Base-by-base conservation (phyloP, 2,113 vertebrate species). In the Tragelaphus imberbis region DNA sequence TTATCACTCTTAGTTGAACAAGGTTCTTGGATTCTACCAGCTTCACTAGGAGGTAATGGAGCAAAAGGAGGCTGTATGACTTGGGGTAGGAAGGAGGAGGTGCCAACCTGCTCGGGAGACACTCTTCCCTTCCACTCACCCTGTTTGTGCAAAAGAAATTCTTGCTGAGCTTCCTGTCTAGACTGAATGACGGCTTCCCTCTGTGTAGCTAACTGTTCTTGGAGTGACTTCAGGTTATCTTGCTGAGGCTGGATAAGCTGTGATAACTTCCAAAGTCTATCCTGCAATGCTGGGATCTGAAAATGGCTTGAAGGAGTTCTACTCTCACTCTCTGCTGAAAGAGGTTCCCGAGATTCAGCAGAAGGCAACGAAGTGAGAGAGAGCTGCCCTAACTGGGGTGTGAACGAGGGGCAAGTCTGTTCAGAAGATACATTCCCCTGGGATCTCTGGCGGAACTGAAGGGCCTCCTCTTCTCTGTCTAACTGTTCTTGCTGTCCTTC, bases 191-290 rank as follows among this genome's bases (percentile, higher is more conserved):
- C 88, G 65, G 98, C 97, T 97, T 99, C 98, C 89, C 99, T 98
- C 27, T 98, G 98, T 44, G 79, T 84, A 94, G 98, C 98, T n/a
- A 99, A 82, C 33, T 96, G 98, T 40, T 98, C 96, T 77, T 99
- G 99, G 77, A 98, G 96, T 56, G 98, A 98, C 94, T 98, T 98
- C 97, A 99, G 97, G 97, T 98, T 98, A 40, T 96, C 98, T 47
- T 98, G 99, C 85, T 98, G 99, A 96, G 98, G 98, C 19, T 97
- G 98, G 84, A 98, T 98, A 93, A 96, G 98, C 10, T 96, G 97
- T 21, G 98, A 95, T 61, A 98, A 44, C n/a, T 79, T 95, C n/a
- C 36, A 51, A 92, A 98, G 97, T 30, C 90, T 97, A 21, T 94
- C 91, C 71, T 97, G 96, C 94, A 98, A 65, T 0, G 93, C 80